phyloP scores from a whole-genome alignment of 2,888 invertebrate genomes.

The Bibio marci region DNA sequence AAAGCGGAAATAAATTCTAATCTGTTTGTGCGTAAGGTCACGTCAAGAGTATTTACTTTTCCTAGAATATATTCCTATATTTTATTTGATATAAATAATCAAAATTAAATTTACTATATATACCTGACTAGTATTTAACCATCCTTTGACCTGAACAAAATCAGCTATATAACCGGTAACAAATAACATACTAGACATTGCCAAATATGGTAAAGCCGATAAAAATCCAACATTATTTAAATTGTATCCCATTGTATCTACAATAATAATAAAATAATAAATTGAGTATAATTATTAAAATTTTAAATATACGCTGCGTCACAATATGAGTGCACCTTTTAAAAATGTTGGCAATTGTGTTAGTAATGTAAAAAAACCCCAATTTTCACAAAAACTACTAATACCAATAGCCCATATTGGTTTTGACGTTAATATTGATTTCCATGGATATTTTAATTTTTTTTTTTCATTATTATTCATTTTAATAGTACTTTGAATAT shows the following conservation, averaged over 20 bases:
- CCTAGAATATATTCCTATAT: no score
- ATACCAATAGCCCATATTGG: constrained; percentile 72
- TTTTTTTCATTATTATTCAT: constrained; percentile 32
- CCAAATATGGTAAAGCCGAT: constrained; percentile 74
- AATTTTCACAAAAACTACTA: constrained; percentile 76
- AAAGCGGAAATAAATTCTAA: no score
- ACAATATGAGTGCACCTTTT: constrained; percentile 55
- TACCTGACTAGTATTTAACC: constrained; percentile 57
- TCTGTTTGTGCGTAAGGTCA: no score
- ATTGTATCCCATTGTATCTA: constrained; percentile 56
- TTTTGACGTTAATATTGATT: constrained; percentile 49
- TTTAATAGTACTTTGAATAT: constrained; percentile 44
- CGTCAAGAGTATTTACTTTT: no score
- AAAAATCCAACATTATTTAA: constrained; percentile 64
- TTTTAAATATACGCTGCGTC: no score
- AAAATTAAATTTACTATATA: no score
- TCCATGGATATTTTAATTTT: constrained; percentile 49
- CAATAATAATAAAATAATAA: no score
- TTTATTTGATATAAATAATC: no score
- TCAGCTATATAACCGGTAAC: constrained; percentile 73
- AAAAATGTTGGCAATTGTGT: constrained; percentile 71
- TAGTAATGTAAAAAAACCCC: constrained; percentile 76
- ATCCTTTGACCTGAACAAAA: constrained; percentile 44
- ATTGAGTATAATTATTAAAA: no score
- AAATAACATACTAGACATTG: constrained; percentile 69